These are phyloP conservation scores for Drosophila cracens DNA, from an alignment of 2,888 invertebrate genomes.

Conservation along the genomic window DNA sequence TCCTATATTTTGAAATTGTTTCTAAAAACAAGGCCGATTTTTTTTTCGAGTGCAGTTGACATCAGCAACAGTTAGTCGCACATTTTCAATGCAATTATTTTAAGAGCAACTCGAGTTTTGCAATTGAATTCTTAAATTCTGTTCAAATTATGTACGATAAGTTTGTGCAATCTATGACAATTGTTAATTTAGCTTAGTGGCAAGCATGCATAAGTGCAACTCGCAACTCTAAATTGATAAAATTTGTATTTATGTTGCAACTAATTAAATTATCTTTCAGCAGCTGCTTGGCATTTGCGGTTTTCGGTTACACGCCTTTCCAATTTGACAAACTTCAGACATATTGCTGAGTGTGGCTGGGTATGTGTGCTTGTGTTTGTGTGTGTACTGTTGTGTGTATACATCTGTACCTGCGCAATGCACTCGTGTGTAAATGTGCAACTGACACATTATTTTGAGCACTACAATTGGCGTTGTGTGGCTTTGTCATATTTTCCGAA, in stretches of 20 bases:
- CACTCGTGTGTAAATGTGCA: constrained; percentile 44
- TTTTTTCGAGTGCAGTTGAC: neutral
- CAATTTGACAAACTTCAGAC: constrained; percentile 36
- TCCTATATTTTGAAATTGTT: too few species aligned
- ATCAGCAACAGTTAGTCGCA: constrained; percentile 51
- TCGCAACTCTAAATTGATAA: neutral
- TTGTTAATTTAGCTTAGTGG: neutral
- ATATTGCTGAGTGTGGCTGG: neutral
- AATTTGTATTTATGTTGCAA: neutral
- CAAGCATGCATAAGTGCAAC: neutral
- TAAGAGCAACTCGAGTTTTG: constrained; percentile 34
- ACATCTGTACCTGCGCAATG: constrained; percentile 21
- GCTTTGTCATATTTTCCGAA: constrained; percentile 67
- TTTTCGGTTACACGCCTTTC: constrained; percentile 26
- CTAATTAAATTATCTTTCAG: constrained; percentile 5
- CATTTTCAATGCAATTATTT: neutral
- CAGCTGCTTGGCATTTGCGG: constrained; percentile 24
- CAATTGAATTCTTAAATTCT: constrained; percentile 16
- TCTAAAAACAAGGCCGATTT: too few species aligned
- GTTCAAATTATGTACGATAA: neutral
- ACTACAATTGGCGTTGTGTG: constrained; percentile 42
- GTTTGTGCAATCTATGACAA: neutral
- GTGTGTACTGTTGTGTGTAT: neutral
- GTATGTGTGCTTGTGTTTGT: neutral
- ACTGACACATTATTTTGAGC: constrained; percentile 43